Base-by-base conservation (phyloP, 2,888 invertebrate species). In the Phaedon cochleariae region DNA sequence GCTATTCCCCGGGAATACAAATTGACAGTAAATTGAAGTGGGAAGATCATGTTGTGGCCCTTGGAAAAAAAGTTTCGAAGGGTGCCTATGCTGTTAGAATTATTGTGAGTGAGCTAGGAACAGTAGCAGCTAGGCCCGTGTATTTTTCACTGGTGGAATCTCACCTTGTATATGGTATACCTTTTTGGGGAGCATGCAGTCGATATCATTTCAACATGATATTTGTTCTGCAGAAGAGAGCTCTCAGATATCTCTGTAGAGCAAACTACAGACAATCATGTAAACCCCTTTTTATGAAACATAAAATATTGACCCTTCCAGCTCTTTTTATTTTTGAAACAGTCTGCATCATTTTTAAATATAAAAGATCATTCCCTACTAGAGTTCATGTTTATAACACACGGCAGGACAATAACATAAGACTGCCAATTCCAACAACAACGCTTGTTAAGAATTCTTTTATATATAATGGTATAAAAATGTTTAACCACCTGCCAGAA, bases 111-210 rank as follows among this genome's bases (percentile, higher is more conserved):
- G 26, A 26, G 26, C 26, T 26, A 26, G 26, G 26, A 5, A 26
- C 26, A 26, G 26, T 26, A 26, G 26, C 26, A 26, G 53, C 53
- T 17, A 53, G 20, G 31, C 10, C 34, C 31, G 53, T 52, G 12
- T n/a, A 52, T 52, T 52, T 52, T 26, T 52, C 52, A 9, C 26
- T 52, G 52, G 26, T 52, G 52, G 29, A 52, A 52, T 52, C 53
- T 31, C 34, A 53, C 53, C 34, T 31, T 15, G 15, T 29, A 31
- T 53, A 52, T 52, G 52, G 52, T 26, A 52, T 22, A 31, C 31
- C 53, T 31, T 53, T 53, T 31, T 53, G 53, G 34, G 53, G 10
- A 9, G 34, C 31, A 17, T 53, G 31, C 31, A 53, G 53, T 54
- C 22, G 34, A 12, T 54, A 37, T 37, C 34, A n/a, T 17, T n/a